phyloP scores from a whole-genome alignment of 2,888 invertebrate genomes.

The Leptinotarsa juncta region DNA sequence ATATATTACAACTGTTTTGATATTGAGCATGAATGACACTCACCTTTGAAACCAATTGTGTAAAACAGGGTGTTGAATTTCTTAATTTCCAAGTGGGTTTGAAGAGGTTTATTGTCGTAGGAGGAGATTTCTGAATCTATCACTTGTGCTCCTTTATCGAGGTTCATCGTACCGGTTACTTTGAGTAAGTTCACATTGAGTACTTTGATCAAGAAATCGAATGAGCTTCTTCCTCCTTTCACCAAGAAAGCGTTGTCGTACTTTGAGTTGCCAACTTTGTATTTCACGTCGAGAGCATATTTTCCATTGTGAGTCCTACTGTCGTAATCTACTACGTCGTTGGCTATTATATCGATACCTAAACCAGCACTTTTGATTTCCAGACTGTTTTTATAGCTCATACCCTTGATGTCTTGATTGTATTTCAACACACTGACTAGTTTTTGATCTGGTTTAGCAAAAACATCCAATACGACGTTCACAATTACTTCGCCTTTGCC shows the following conservation, averaged over 20 bases:
- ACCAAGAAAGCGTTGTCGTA: slow-evolving; percentile 50
- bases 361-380: slow-evolving; percentile 65
- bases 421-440: slow-evolving; percentile 63
- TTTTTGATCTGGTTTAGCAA: slow-evolving; percentile 71
- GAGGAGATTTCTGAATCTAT: slow-evolving; percentile 68
- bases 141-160: slow-evolving; percentile 69
- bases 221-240: slow-evolving; percentile 49
- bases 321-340: slow-evolving; percentile 47
- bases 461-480: slow-evolving; percentile 70
- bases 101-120: slow-evolving; percentile 68
- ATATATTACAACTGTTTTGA: slow-evolving; percentile 3
- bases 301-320: slow-evolving; percentile 37
- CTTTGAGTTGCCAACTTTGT: slow-evolving; percentile 52
- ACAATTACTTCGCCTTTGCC: slow-evolving; percentile 66
- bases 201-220: slow-evolving; percentile 57
- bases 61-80: slow-evolving; percentile 72
- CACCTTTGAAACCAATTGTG: slow-evolving; percentile 69
- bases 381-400: slow-evolving; percentile 59
- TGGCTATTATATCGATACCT: slow-evolving; percentile 54
- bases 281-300: slow-evolving; percentile 44
- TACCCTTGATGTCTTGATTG: slow-evolving; percentile 40
- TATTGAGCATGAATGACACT: slow-evolving; percentile 46
- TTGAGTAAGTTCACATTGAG: slow-evolving; percentile 70
- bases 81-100: slow-evolving; percentile 68
- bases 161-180: slow-evolving; percentile 65